Percentiles rank a stretch among this genome's conserved stretches.
Conservation (phyloP, 1,140 invertebrate species). For the Bombus waltoni region DNA sequence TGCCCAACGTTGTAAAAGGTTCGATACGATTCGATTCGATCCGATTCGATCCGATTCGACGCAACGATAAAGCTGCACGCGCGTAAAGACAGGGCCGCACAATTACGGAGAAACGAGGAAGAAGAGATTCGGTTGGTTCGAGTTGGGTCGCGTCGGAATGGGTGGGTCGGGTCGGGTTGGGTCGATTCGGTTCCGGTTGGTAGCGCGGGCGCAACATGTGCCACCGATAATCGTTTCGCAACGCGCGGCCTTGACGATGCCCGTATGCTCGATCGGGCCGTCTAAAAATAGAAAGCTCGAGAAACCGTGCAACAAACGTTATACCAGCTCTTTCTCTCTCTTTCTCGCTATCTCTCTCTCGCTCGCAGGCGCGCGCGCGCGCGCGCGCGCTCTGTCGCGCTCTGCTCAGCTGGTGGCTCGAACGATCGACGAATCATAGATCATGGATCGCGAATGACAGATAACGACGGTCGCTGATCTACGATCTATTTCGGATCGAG, state of each 20-base stretch:
- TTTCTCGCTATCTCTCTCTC: neutral
- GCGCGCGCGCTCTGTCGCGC: neutral
- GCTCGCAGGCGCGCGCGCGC: too few relatives aligned
- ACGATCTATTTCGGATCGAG: constrained; percentile 39
- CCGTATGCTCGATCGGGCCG: constrained; percentile 59
- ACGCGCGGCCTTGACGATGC: constrained; percentile 75
- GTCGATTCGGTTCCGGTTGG: constrained; percentile 7
- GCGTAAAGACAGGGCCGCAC: neutral
- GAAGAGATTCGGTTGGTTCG: neutral
- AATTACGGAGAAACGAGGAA: neutral
- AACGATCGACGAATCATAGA: constrained; percentile 5
- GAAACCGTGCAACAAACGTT: constrained; percentile 66
- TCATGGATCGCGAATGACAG: constrained; percentile 6
- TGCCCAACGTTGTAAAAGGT: neutral
- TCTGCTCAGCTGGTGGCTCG: constrained; percentile 59
- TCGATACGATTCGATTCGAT: neutral
- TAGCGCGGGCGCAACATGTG: constrained; percentile 43
- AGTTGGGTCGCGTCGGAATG: neutral
- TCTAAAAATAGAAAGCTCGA: constrained; percentile 70
- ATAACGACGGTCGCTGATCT: constrained; percentile 51
- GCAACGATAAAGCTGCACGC: neutral
- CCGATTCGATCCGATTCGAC: neutral
- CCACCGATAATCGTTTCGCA: constrained; percentile 70
- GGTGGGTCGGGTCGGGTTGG: neutral
- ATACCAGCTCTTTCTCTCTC: constrained; percentile 45